phyloP scores from a whole-genome alignment of 2,888 invertebrate genomes.

The Mesorhabditis sp. region DNA sequence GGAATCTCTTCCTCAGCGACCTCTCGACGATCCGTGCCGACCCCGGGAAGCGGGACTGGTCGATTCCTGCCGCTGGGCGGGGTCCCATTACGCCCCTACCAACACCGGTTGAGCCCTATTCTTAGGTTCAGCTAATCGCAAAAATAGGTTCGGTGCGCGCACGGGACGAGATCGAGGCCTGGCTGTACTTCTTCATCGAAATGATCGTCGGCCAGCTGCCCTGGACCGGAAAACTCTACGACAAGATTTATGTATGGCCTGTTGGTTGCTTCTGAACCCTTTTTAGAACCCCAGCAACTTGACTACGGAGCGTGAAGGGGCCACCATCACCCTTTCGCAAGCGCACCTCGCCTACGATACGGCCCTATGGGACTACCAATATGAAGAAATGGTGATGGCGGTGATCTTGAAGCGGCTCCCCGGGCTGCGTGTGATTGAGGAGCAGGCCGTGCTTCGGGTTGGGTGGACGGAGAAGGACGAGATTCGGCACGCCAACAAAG shows the following conservation, averaged over 20 bases:
- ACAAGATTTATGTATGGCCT: neutral
- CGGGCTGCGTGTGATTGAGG: no score
- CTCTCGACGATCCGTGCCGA: conserved; percentile 26
- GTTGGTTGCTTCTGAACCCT: no score
- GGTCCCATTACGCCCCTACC: conserved; percentile 34
- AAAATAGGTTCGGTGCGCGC: neutral
- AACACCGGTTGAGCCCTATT: conserved; percentile 13
- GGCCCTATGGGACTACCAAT: no score
- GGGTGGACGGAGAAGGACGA: conserved; percentile 5
- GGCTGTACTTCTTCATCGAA: conserved; percentile 36
- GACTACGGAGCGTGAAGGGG: no score
- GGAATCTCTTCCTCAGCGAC: conserved; percentile 48
- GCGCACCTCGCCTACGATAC: no score
- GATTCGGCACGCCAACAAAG: conserved; percentile 15
- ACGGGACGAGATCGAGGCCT: conserved; percentile 40
- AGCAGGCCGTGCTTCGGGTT: no score
- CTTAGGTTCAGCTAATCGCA: neutral
- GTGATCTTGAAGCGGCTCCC: no score
- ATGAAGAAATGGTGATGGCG: no score
- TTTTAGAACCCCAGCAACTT: no score
- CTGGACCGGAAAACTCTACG: conserved; percentile 27
- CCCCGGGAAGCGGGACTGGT: conserved; percentile 6
- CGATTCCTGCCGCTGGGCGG: conserved; percentile 19
- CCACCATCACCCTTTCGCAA: no score
- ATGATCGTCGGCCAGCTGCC: conserved; percentile 35